Conservation (phyloP, 35 echinoderm and acorn worm species). For the Stichopus chloronotus region DNA sequence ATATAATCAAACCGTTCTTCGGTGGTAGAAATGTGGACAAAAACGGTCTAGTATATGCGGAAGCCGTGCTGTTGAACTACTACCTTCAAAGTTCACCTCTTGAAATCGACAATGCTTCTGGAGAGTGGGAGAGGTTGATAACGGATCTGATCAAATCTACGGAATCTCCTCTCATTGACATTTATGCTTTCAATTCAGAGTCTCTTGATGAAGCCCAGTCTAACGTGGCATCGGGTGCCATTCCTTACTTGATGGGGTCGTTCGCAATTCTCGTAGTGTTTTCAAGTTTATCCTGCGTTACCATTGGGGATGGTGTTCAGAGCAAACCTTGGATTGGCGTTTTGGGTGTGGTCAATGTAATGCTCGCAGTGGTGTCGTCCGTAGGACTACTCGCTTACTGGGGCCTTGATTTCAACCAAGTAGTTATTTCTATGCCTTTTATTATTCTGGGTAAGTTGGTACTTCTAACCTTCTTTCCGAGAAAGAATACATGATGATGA, state of each 20-base stretch:
- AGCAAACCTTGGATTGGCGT: constrained; percentile 18
- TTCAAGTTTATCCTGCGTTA: constrained; percentile 66
- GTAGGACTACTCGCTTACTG: constrained; percentile 56
- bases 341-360: constrained; percentile 49
- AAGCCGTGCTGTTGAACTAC: constrained; percentile 39
- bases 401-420: constrained; percentile 46
- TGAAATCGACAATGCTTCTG: constrained; percentile 14
- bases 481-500: too few relatives aligned
- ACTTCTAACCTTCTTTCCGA: background rate
- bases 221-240: constrained; percentile 20
- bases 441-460: constrained; percentile 53
- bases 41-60: constrained; percentile 2
- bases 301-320: constrained; percentile 43
- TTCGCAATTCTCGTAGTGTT: constrained; percentile 60
- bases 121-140: constrained; percentile 68
- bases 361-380: constrained; percentile 46
- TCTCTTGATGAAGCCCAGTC: constrained; percentile 65
- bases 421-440: constrained; percentile 48
- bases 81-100: background rate
- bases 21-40: background rate
- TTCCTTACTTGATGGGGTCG: constrained; percentile 58
- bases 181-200: constrained; percentile 48
- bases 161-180: background rate
- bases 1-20: background rate
- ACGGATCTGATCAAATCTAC: background rate